Base-by-base conservation (phyloP, 2,113 vertebrate genomes). In the Austrofundulus limnaeus region DNA sequence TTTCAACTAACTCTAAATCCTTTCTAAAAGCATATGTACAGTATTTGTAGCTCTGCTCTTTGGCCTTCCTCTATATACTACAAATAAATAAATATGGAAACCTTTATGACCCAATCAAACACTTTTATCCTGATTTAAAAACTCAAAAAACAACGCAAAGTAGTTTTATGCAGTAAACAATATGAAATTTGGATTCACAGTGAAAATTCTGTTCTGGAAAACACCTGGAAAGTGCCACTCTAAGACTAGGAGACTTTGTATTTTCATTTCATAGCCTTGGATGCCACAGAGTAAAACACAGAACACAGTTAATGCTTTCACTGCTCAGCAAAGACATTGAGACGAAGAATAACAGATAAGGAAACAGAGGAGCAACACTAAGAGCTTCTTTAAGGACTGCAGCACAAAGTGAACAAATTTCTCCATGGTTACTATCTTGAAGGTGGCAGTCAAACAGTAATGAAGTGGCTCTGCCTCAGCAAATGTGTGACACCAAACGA, bases 371-470 rank as follows among this genome's bases (percentile, higher is more conserved):
- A 53, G 55, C 39, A 60, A 25, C 57, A 50, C 42, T 41, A 24
- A 28, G 14, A 58, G 11, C 28, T 46, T 62, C 14, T 48, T 31
- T n/a, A 41, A 42, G 17, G 39, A 58, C 15, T 47, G 34, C 28
- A 57, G 65, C 65, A 81, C 70, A 83, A 78, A 76, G 65, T 61
- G 53, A 80, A 57, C 71, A 78, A 51, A 82, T 79, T 79, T 79
- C 70, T 79, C 75, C 75, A 77, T 69, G 64, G 68, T 76, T 61
- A 55, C 46, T 0, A 20, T n/a, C n/a, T 41, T 8, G 41, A 5
- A 4, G 43, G 3, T 24, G 11, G 21, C 15, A 20, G 0, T 61
- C 1, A 25, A 56, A 61, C 37, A 23, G 9, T 16, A 7, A 20
- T 48, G 63, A 31, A 39, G 25, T 24, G 39, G 59, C 13, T 53